Evolutionary conservation across 2,113 vertebrate genomes (phyloP).

Genomic region (Hypomesus transpacificus): DNA sequence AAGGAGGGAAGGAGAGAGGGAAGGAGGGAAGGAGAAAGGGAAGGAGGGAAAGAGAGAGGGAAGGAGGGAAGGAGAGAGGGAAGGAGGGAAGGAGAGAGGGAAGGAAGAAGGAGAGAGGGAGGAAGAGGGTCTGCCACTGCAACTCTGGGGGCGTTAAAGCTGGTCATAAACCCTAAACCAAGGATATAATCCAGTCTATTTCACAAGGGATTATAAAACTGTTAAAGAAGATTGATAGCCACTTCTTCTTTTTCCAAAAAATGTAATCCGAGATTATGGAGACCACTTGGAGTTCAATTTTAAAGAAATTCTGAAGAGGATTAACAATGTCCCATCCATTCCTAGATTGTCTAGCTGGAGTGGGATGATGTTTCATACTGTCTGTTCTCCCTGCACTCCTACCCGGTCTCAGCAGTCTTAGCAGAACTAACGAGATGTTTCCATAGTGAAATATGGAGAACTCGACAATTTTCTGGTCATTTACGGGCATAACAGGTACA

Average conservation of each 20-base stretch:
- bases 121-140: constrained; percentile 35
- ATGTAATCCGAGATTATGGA: constrained; percentile 75
- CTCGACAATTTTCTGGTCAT: not conserved
- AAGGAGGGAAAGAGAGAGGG: not conserved
- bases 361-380: constrained; percentile 26
- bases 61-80: not conserved
- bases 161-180: constrained; percentile 66
- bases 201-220: constrained; percentile 74
- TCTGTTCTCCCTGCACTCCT: not conserved
- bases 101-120: constrained; percentile 22
- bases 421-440: too few species aligned
- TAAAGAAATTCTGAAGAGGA: constrained; percentile 60
- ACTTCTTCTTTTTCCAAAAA: constrained; percentile 61
- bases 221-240: constrained; percentile 75
- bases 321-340: constrained; percentile 50
- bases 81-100: too few species aligned
- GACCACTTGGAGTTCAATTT: constrained; percentile 62
- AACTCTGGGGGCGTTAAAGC: constrained; percentile 66
- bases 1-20: not conserved
- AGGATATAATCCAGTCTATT: constrained; percentile 77
- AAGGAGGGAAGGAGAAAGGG: not conserved
- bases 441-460: too few species aligned
- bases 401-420: not conserved
- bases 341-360: constrained; percentile 44
- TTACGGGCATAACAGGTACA: not conserved